Evolutionary conservation across 2,888 invertebrate species (phyloP), one percentile per base, ranked within the genome.

Genomic region (Thyatira batis): DNA sequence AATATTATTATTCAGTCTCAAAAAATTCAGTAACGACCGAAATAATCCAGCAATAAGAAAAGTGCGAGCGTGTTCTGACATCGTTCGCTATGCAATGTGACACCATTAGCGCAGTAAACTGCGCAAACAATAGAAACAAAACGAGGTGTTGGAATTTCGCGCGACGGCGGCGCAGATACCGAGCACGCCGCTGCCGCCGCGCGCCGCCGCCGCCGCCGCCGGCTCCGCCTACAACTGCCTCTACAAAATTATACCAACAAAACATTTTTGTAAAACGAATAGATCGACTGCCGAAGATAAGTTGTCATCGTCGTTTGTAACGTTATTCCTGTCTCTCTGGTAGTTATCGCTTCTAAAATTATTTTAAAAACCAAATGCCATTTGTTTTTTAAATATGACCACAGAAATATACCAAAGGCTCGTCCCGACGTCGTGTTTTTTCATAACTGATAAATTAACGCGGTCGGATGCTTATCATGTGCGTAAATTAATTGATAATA

Each of bases 11-110:
- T 54, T 61, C 66, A 65, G 55, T 52, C 54, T 58, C 60, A 67
- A 69, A 76, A 78, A 73, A 76, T 71, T 59, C 53, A 64, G 66
- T 64, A 72, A 71, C 71, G 76, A 79, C 81, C 64, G 65, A 84
- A 85, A 85, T 84, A 82, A 83, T 72, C 72, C 54, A 60, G 54
- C 69, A 82, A 84, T 69, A 79, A 77, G 75, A 81, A 67, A 54
- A 80, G 63, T 65, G 61, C 45, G 69, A 65, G 63, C 68, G 67
- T 78, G 71, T 78, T 80, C 78, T 80, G 83, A 83, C 81, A 82
- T 76, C 80, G 78, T 79, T 78, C 74, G 84, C 78, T 80, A 76
- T 82, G 88, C 87, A 85, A 89, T 88, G 89, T 87, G 89, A 88
- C 89, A 88, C 89, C 87, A 89, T 89, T 89, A 87, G 81, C 72